Evolutionary conservation across 53 echinoderm and acorn worm species (phyloP).

Genomic region (Holothuria leucospilota): DNA sequence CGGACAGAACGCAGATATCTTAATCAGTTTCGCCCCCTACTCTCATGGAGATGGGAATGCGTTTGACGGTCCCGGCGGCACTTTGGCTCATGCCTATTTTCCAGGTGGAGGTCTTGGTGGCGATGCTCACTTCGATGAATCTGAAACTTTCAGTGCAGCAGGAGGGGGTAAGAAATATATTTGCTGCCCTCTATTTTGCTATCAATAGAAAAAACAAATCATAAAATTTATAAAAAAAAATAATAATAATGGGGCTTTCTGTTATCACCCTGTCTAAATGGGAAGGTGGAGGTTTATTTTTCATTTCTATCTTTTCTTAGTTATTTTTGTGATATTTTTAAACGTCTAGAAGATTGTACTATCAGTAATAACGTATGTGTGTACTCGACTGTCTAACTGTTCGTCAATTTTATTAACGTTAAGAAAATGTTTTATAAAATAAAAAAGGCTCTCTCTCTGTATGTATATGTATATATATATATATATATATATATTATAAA

Average conservation of each 20-base stretch:
- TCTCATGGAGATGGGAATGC: conserved; percentile 71
- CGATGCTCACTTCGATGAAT: conserved; percentile 80
- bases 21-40: conserved; percentile 53
- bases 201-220: neutral
- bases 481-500: too few relatives aligned
- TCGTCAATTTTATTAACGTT: too few relatives aligned
- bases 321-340: neutral
- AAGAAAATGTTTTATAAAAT: too few relatives aligned
- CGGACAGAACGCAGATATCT: conserved; percentile 59
- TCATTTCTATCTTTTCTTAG: neutral
- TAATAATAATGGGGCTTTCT: too few relatives aligned
- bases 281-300: neutral
- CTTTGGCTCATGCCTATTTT: conserved; percentile 96
- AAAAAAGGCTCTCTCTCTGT: too few relatives aligned
- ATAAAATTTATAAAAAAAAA: neutral
- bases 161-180: conserved; percentile 15
- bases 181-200: neutral
- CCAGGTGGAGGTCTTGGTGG: conserved; percentile 72
- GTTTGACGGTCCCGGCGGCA: conserved; percentile 81
- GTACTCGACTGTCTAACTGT: too few relatives aligned
- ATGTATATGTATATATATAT: too few relatives aligned
- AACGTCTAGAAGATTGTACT: neutral
- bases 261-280: too few relatives aligned
- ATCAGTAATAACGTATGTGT: too few relatives aligned
- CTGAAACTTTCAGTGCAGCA: conserved; percentile 52